These are phyloP conservation scores for Apis mellifera DNA, from an alignment of 1,140 invertebrate genomes.

Conservation along the genomic window DNA sequence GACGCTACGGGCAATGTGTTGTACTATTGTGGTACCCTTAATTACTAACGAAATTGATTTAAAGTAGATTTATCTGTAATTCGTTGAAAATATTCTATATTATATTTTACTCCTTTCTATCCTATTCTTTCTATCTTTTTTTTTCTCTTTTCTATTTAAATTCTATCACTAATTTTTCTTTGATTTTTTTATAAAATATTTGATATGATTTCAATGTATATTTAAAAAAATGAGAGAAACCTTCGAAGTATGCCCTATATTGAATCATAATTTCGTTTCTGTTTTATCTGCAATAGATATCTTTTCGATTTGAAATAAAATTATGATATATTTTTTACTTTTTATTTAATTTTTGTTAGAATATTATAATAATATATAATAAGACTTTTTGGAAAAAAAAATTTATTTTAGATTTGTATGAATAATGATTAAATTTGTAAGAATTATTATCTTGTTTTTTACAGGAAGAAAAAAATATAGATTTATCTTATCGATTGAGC, in stretches of 20 bases:
- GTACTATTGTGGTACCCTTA: constrained; percentile 6
- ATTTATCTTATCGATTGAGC: neutral
- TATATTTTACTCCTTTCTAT: neutral
- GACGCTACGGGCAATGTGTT: constrained; percentile 13
- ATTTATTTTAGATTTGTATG: no score
- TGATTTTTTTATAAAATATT: neutral
- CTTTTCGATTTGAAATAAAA: neutral
- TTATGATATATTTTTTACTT: neutral
- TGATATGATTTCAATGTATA: constrained; percentile 2
- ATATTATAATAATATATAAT: no score
- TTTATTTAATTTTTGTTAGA: neutral
- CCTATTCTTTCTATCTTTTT: neutral
- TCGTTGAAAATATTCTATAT: constrained; percentile 26
- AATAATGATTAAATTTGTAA: no score
- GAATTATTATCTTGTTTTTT: neutral
- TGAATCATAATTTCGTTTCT: constrained; percentile 15
- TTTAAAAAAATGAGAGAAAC: neutral
- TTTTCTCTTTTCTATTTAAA: neutral
- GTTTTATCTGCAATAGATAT: neutral
- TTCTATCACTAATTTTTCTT: neutral
- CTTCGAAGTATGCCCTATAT: neutral
- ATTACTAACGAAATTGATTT: constrained; percentile 45
- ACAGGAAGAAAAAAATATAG: neutral
- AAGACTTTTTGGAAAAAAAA: no score
- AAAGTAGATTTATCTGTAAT: constrained; percentile 21